These are phyloP conservation scores for Thalassophryne amazonica DNA, from an alignment of 2,797 vertebrate species.

Conservation along the genomic window DNA sequence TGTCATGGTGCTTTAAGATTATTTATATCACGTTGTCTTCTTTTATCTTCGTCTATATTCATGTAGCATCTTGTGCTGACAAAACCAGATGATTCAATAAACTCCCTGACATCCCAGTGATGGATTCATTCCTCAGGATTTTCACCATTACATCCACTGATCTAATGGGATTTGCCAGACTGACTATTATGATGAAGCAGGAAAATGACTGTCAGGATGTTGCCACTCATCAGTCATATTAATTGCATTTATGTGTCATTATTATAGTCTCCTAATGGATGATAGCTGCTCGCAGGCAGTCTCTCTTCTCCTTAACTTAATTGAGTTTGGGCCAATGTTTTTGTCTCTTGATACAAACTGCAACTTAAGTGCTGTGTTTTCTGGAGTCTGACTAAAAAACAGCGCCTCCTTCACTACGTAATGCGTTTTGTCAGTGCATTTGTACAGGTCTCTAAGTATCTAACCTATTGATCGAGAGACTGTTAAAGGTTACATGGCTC, in stretches of 20 bases:
- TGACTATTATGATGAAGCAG: constrained; percentile 71
- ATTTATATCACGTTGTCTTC: neutral
- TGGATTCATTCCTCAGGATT: constrained; percentile 55
- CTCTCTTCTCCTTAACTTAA: constrained; percentile 57
- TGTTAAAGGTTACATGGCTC: constrained; percentile 65
- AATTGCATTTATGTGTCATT: constrained; percentile 75
- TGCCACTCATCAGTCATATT: constrained; percentile 73
- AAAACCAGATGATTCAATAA: constrained; percentile 35
- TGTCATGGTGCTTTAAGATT: too few relatives aligned
- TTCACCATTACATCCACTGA: constrained; percentile 50
- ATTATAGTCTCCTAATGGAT: constrained; percentile 67
- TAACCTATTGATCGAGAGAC: constrained; percentile 59
- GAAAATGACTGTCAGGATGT: constrained; percentile 67
- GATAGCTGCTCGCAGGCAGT: constrained; percentile 41
- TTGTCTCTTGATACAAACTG: constrained; percentile 30
- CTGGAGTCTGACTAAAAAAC: constrained; percentile 11
- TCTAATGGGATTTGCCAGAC: constrained; percentile 68
- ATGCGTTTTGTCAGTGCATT: constrained; percentile 62
- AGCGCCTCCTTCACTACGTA: constrained; percentile 38
- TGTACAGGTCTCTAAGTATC: constrained; percentile 58
- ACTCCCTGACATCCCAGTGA: constrained; percentile 46
- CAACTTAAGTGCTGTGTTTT: constrained; percentile 36
- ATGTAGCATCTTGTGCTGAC: constrained; percentile 19
- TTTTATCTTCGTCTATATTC: constrained; percentile 6
- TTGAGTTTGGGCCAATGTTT: constrained; percentile 57